phyloP scores from a whole-genome alignment of 2,888 invertebrate genomes.

The Mellilla xanthometata region DNA sequence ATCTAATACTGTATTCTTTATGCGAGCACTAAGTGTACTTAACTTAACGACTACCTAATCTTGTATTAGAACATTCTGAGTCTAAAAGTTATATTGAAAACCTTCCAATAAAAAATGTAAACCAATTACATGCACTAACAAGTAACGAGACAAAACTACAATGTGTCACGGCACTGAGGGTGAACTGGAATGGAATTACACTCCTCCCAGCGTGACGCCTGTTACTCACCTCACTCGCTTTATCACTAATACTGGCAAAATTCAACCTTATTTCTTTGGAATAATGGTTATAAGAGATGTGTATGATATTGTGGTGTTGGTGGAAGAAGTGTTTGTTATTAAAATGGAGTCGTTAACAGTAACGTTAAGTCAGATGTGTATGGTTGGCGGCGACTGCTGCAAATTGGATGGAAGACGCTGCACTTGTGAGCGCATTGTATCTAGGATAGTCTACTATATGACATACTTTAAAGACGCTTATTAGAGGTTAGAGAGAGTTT shows the following conservation, averaged over 20 bases:
- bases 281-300: background rate
- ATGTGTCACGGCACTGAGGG: background rate
- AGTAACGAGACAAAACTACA: conserved; percentile 12
- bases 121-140: conserved; percentile 8
- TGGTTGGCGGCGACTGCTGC: conserved; percentile 4
- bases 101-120: conserved; percentile 2
- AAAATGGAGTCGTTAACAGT: conserved; percentile 23
- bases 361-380: conserved; percentile 12
- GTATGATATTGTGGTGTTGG: background rate
- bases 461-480: too few relatives aligned
- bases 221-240: conserved; percentile 8
- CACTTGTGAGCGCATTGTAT: too few relatives aligned
- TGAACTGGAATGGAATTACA: conserved; percentile 10
- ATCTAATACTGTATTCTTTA: too few relatives aligned
- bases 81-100: background rate
- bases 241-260: background rate
- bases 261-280: background rate
- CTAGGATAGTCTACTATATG: too few relatives aligned
- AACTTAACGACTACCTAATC: too few relatives aligned
- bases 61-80: too few relatives aligned
- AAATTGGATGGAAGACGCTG: conserved; percentile 7
- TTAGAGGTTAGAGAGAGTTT: too few relatives aligned
- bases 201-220: conserved; percentile 17
- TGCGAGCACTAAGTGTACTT: too few relatives aligned
- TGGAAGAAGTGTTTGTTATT: conserved; percentile 18